Evolutionary conservation across 2,113 vertebrate genomes (phyloP).

Genomic region (Sphaerodactylus townsendi): DNA sequence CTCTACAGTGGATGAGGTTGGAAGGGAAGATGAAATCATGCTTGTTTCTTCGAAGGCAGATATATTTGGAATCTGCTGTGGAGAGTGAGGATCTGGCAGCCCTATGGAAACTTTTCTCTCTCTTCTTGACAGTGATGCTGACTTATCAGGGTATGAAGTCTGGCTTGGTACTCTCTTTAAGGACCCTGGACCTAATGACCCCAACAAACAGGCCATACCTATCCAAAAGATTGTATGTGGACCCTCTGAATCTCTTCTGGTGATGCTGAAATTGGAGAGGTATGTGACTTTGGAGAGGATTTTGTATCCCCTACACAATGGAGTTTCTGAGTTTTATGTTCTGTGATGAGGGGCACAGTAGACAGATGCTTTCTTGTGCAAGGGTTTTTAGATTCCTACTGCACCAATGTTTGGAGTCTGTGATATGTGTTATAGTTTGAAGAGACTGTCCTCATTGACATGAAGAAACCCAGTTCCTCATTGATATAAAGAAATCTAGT

Average conservation of each 20-base stretch:
- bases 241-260: conserved; percentile 88
- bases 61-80: neutral
- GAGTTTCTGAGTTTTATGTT: neutral
- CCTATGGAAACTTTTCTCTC: neutral
- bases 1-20: neutral
- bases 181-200: conserved; percentile 81
- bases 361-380: neutral
- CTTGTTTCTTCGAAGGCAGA: neutral
- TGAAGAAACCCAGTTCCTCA: too few relatives aligned
- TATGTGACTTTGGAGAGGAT: conserved; percentile 39
- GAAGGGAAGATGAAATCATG: neutral
- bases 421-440: neutral
- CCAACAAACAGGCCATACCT: conserved; percentile 80
- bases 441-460: neutral
- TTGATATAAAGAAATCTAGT: too few relatives aligned
- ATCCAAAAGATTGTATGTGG: conserved; percentile 87
- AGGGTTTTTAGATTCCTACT: neutral
- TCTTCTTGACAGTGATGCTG: conserved; percentile 75
- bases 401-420: too few relatives aligned
- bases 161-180: conserved; percentile 88
- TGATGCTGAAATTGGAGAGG: conserved; percentile 90
- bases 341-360: neutral
- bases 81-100: neutral
- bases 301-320: neutral
- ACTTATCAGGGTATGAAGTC: conserved; percentile 86